Evolutionary conservation across 1,140 invertebrate genomes (phyloP), one percentile per base, ranked within the genome.

Genomic region (Thalassaphorura encarpata): DNA sequence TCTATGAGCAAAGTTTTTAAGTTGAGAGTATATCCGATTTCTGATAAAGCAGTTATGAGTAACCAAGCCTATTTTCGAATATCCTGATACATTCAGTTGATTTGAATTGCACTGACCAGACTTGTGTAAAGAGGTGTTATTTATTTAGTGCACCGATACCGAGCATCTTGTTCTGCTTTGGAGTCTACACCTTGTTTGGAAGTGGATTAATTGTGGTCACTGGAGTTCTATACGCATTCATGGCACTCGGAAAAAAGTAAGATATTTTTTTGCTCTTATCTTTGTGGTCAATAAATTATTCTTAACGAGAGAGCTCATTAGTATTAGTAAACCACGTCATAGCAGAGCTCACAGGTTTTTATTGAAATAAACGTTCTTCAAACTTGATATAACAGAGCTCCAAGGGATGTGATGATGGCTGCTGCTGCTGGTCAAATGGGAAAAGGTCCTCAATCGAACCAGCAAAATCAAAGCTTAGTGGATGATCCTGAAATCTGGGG

Each of bases 171-270:
- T 68, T 95, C 55, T 89, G 85, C 69, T 70, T 80, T n/a, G 80
- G 78, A 29, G 43, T 89, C 23, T 78, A 77, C 62, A 89, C 84
- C 60, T 75, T 92, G 64, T 83, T 96, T 69, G 89, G 89, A 62
- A 82, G 85, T 74, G 89, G 87, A 29, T 70, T 93, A 31, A 85
- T 97, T 67, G 88, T 96, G 73, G 80, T 75, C 16, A 89, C 89
- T 47, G 92, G 91, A 40, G 78, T 88, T 52, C 76, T 95, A 36
- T 96, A 97, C 73, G 91, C 89, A 66, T 80, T 96, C 77, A 92
- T 96, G 87, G 83, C 90, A 27, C 75, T 97, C 58, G 88, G 87
- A 53, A 89, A 81, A 75, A 91, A 90, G 88, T 90, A 73, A 84
- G 85, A 26, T 48, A n/a, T n/a, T n/a, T n/a, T n/a, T n/a, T n/a